These are phyloP conservation scores for Anguilla pacifica DNA, from an alignment of 2,797 vertebrate species.

Conservation along the genomic window DNA sequence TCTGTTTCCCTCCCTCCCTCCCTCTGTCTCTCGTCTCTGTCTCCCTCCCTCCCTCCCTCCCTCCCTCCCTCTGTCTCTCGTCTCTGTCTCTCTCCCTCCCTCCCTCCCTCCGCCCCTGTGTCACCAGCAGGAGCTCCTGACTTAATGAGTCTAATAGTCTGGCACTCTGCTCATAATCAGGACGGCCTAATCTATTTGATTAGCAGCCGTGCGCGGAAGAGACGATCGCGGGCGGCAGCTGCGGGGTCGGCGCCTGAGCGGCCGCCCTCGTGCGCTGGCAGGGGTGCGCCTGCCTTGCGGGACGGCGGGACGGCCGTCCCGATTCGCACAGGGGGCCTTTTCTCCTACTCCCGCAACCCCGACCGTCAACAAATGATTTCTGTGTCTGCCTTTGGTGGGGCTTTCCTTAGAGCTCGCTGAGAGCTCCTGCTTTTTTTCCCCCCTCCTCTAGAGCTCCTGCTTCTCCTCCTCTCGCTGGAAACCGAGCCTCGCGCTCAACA, in stretches of 20 bases:
- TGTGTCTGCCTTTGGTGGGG: neutral
- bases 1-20: neutral
- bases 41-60: neutral
- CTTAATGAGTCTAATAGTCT: slow-evolving; percentile 49
- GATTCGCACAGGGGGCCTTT: neutral
- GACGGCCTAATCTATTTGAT: slow-evolving; percentile 61
- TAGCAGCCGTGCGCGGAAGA: slow-evolving; percentile 31
- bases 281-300: neutral
- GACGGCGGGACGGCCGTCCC: neutral
- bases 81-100: too few species aligned
- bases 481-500: neutral
- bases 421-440: neutral
- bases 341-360: neutral
- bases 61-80: neutral
- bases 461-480: neutral
- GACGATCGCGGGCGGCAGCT: neutral
- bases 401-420: neutral
- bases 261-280: neutral
- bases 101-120: neutral
- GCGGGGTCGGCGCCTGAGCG: neutral
- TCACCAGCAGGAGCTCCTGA: slow-evolving; percentile 31
- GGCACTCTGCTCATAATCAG: slow-evolving; percentile 59
- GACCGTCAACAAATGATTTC: neutral
- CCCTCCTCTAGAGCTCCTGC: neutral
- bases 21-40: too few species aligned